phyloP scores from a whole-genome alignment of 2,888 invertebrate species.

The Drosophila siamana region DNA sequence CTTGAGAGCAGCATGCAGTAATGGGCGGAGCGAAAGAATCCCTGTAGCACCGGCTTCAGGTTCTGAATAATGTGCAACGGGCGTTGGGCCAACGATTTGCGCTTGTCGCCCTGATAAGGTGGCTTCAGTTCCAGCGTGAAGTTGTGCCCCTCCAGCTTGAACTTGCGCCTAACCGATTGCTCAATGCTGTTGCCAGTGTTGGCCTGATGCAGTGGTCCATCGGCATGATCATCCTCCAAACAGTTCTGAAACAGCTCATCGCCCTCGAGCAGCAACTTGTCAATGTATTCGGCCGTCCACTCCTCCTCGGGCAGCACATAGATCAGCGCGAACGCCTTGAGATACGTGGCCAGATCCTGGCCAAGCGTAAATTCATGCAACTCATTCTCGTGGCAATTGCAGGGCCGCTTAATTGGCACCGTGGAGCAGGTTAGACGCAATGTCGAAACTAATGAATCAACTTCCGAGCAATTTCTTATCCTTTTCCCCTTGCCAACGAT shows the following conservation, averaged over 20 bases:
- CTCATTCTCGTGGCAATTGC: constrained; percentile 11
- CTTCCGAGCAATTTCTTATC: background rate
- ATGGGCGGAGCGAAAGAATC: constrained; percentile 72
- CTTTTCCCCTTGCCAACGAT: background rate
- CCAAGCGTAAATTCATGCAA: constrained; percentile 32
- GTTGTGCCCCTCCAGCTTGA: constrained; percentile 70
- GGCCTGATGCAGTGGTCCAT: constrained; percentile 13
- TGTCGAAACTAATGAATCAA: constrained; percentile 35
- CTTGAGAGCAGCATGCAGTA: constrained; percentile 73
- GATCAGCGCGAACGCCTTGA: constrained; percentile 81
- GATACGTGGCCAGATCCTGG: constrained; percentile 69
- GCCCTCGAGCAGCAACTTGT: constrained; percentile 77
- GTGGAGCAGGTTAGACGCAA: constrained; percentile 40
- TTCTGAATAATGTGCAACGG: constrained; percentile 47
- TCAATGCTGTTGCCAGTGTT: constrained; percentile 58
- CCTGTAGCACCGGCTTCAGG: constrained; percentile 43
- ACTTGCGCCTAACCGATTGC: constrained; percentile 64
- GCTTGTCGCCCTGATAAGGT: constrained; percentile 20
- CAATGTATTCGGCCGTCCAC: constrained; percentile 77
- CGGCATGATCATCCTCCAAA: constrained; percentile 21
- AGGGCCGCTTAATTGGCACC: constrained; percentile 8
- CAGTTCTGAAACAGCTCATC: constrained; percentile 44
- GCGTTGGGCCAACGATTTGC: constrained; percentile 9
- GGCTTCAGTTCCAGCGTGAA: constrained; percentile 76
- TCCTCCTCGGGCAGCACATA: constrained; percentile 79